These are phyloP conservation scores for Corythaeola cristata DNA, from an alignment of 2,113 vertebrate genomes.

Conservation along the genomic window DNA sequence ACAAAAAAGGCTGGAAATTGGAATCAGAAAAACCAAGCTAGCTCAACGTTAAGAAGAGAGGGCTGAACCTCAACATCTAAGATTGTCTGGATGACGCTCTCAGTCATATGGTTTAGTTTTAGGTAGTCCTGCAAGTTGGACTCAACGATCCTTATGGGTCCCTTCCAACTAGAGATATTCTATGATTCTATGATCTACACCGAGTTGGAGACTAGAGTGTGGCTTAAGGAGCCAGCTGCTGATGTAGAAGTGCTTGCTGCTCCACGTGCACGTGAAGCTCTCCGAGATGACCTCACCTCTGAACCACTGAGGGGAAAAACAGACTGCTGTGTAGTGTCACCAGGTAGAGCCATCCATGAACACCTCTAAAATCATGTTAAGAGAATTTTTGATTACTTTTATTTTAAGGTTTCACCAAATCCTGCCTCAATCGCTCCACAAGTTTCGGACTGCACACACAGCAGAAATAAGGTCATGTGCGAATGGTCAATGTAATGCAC, in stretches of 20 bases:
- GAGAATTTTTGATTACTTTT: background rate
- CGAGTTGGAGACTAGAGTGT: background rate
- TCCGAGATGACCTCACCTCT: background rate
- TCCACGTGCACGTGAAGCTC: accelerated
- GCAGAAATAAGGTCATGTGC: background rate
- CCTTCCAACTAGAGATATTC: too few species aligned
- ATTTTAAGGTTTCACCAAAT: background rate
- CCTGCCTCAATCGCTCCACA: background rate
- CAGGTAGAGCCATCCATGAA: background rate
- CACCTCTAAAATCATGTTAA: background rate
- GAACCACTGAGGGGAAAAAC: background rate
- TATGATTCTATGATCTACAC: too few species aligned
- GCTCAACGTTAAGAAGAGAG: background rate
- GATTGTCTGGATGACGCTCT: too few species aligned
- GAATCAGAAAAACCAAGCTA: background rate
- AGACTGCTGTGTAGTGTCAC: accelerated
- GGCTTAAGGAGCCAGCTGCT: background rate
- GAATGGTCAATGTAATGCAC: background rate
- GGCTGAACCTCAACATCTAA: background rate
- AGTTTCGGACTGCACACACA: background rate
- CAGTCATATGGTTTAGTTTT: too few species aligned
- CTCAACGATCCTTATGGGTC: too few species aligned
- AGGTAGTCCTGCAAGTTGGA: too few species aligned
- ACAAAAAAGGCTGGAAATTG: background rate
- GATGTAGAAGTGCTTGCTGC: background rate